Evolutionary conservation across 2,797 vertebrate genomes (phyloP), one percentile per base, ranked within the genome.

Genomic region (Sebastes variabilis): DNA sequence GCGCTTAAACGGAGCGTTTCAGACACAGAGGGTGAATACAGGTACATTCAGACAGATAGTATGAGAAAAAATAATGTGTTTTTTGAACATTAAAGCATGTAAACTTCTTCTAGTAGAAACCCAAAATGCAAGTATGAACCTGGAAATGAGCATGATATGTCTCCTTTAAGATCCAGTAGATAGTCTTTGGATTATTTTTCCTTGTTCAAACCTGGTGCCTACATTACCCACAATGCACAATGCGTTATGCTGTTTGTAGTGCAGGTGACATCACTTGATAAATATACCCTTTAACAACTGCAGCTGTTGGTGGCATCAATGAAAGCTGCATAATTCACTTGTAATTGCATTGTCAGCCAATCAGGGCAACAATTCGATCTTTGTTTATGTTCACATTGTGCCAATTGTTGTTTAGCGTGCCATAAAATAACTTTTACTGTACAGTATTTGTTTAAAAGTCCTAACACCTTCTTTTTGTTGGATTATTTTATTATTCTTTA

Each of bases 251-350:
- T 36, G 34, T 3, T 14, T 16, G 55, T n/a, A 59, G 3, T 29
- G 24, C 34, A 36, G 11, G 8, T 56, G 49, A 55, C 30, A 29
- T 59, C 6, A 14, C 34, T 16, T 42, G 25, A 60, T 29, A 22
- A 22, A 46, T 72, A 14, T n/a, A 42, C 55, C 52, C 22, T 36
- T 36, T 68, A 54, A 56, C 32, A 70, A 58, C 52, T 52, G n/a
- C 61, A 36, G 76, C 75, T 83, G 55, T 75, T 72, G 22, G 61
- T 80, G 71, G 34, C 58, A 79, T 81, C 55, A 38, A 25, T 27
- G 42, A 72, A 14, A 66, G 64, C 20, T 73, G 38, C 30, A n/a
- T 65, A 18, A 72, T 60, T 80, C 34, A 36, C 27, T 62, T 8
- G 34, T 12, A 55, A 74, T 69, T 61, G 38, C 18, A 14, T 66